A percentile compares a stretch with the other conserved stretches of the same genome.
These are phyloP conservation scores for Cherax destructor DNA, from an alignment of 1,140 invertebrate species.

Conservation along the genomic window DNA sequence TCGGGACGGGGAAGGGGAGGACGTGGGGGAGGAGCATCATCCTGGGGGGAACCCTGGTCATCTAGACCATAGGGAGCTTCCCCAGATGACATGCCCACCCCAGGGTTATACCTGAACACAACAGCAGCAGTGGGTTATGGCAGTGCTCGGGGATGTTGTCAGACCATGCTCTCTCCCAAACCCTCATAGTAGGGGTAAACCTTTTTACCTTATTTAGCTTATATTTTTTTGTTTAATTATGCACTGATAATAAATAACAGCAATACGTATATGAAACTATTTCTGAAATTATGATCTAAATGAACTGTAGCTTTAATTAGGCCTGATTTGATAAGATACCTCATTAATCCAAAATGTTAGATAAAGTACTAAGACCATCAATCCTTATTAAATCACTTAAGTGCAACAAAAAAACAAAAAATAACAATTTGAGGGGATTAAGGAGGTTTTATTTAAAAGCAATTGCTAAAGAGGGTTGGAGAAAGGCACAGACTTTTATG, in stretches of 20 bases:
- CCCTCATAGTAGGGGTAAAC: constrained; percentile 16
- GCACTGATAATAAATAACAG: too few relatives aligned
- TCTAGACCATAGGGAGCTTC: constrained; percentile 67
- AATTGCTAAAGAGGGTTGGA: constrained; percentile 33
- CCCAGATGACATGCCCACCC: constrained; percentile 59
- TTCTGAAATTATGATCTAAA: not conserved
- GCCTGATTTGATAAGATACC: constrained; percentile 4
- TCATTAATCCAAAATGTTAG: constrained; percentile 41
- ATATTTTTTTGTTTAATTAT: not conserved
- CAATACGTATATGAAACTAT: not conserved
- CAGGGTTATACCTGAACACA: constrained; percentile 67
- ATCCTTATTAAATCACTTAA: not conserved
- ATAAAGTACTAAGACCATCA: not conserved
- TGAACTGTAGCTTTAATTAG: not conserved
- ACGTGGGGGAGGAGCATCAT: constrained; percentile 83
- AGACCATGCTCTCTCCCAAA: constrained; percentile 45
- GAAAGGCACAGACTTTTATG: constrained; percentile 36
- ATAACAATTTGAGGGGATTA: not conserved
- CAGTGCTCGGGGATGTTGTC: constrained; percentile 50
- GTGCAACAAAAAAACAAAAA: not conserved
- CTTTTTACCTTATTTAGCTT: not conserved
- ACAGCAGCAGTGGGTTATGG: constrained; percentile 67
- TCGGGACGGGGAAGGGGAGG: constrained; percentile 91
- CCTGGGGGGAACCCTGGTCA: constrained; percentile 73
- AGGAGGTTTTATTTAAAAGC: not conserved